A percentile compares a stretch with the other conserved stretches of the same genome.
phyloP scores from a whole-genome alignment of 2,797 vertebrate genomes.

The Poeciliopsis paucimaculata region DNA sequence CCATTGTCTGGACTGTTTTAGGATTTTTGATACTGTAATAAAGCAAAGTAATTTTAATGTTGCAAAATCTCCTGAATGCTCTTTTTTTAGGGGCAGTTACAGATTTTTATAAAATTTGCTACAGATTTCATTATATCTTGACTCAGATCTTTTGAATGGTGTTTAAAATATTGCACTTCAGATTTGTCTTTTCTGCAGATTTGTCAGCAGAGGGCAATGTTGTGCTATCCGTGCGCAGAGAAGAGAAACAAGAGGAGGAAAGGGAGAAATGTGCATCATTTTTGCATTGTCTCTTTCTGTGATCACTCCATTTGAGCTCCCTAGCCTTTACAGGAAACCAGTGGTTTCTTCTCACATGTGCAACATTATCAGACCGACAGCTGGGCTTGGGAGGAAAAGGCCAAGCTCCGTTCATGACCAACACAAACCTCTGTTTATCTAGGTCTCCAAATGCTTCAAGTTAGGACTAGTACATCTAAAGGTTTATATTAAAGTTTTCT shows the following conservation, averaged over 20 bases:
- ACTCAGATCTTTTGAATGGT: constrained; percentile 16
- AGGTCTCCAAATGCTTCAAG: constrained; percentile 30
- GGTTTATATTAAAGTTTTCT: constrained; percentile 16
- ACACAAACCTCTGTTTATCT: constrained; percentile 47
- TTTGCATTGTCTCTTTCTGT: constrained; percentile 61
- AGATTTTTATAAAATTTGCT: constrained; percentile 15
- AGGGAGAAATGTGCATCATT: constrained; percentile 55
- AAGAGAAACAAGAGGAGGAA: constrained; percentile 23
- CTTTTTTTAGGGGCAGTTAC: neutral
- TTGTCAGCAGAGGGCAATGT: constrained; percentile 76
- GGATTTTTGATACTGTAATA: neutral
- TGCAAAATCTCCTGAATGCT: neutral
- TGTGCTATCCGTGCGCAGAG: constrained; percentile 41
- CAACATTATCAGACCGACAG: constrained; percentile 68
- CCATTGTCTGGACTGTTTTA: too few relatives aligned
- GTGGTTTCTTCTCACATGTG: constrained; percentile 63
- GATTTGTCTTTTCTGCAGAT: neutral
- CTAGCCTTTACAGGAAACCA: constrained; percentile 57
- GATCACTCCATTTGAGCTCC: constrained; percentile 73
- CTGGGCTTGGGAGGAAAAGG: constrained; percentile 67
- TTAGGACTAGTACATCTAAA: neutral
- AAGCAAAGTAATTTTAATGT: neutral
- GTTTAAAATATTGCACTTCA: constrained; percentile 5
- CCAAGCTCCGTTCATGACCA: constrained; percentile 57
- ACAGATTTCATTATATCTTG: constrained; percentile 23